Percentiles rank a stretch among this genome's conserved stretches.
Conservation (phyloP, 2,888 invertebrate genomes). For the Chymomyza procnemis region DNA sequence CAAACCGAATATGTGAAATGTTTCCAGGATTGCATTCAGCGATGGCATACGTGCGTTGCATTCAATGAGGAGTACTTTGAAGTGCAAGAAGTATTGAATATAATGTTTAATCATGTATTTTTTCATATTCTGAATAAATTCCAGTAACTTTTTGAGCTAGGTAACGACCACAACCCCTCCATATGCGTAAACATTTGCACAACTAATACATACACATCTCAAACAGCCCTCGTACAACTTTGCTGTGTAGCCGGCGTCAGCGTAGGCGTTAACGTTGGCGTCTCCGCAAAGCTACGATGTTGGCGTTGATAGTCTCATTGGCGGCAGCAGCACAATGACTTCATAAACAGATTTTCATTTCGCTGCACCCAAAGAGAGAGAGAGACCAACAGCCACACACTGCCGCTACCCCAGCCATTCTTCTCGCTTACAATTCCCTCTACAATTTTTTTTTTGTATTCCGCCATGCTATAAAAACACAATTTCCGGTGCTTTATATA, state of each 20-base stretch:
- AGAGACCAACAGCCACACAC: background rate
- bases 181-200: background rate
- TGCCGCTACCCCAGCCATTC: background rate
- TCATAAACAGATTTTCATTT: constrained; percentile 72
- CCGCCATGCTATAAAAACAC: constrained; percentile 40
- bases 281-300: constrained; percentile 5
- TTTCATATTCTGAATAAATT: too few relatives aligned
- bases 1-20: too few relatives aligned
- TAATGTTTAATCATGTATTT: too few relatives aligned
- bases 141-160: too few relatives aligned
- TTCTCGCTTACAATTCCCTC: constrained; percentile 5
- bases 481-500: constrained; percentile 60
- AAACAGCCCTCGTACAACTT: background rate
- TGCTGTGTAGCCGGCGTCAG: background rate
- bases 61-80: too few relatives aligned
- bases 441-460: constrained; percentile 17
- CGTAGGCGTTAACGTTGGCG: background rate
- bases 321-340: constrained; percentile 52
- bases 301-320: constrained; percentile 37
- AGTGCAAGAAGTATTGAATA: too few relatives aligned
- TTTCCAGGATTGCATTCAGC: too few relatives aligned
- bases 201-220: background rate
- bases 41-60: too few relatives aligned
- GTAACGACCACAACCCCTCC: constrained; percentile 19
- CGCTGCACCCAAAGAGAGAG: constrained; percentile 28